Evolutionary conservation across 2,888 invertebrate species (phyloP).

Genomic region (Nephrotoma guestfalica): DNA sequence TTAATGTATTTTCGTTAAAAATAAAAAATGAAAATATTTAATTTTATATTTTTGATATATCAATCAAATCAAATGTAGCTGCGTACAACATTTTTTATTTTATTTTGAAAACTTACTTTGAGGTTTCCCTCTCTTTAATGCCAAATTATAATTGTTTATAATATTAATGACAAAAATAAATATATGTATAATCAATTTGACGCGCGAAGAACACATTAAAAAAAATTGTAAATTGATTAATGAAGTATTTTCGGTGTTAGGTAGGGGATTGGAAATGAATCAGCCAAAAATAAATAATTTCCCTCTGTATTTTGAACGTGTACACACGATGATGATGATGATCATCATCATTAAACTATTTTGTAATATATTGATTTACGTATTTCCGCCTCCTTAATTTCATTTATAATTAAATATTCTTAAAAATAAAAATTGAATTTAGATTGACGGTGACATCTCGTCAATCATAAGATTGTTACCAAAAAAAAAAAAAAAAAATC

Average conservation of each 20-base stretch:
- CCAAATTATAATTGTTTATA: neutral
- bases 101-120: neutral
- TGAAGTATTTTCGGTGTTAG: neutral
- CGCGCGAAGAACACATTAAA: neutral
- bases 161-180: neutral
- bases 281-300: neutral
- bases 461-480: conserved; percentile 1
- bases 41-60: neutral
- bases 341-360: neutral
- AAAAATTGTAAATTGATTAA: neutral
- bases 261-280: neutral
- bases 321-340: neutral
- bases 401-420: neutral
- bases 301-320: neutral
- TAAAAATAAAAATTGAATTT: neutral
- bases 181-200: neutral
- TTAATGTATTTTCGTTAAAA: neutral
- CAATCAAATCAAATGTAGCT: neutral
- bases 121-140: neutral
- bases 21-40: neutral
- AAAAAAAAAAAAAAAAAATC: neutral
- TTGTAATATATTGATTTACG: neutral
- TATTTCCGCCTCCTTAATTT: neutral
- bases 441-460: conserved; percentile 1
- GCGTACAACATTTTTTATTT: neutral